Percentiles rank a stretch among this genome's conserved stretches.
phyloP scores from a whole-genome alignment of 2,797 vertebrate genomes.

The Limnodromus scolopaceus region DNA sequence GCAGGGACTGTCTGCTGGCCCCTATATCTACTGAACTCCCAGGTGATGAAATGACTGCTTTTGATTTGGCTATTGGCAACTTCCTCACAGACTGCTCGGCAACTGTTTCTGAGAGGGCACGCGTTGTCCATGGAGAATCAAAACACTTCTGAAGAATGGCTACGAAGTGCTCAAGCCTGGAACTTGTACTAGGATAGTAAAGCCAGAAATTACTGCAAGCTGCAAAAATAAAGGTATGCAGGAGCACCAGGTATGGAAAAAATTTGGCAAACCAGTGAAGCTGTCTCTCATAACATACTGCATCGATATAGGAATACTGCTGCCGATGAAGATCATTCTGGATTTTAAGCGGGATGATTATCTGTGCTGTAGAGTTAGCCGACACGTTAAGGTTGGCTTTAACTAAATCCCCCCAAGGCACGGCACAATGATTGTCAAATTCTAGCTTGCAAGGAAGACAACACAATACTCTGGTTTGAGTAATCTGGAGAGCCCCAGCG shows the following conservation, averaged over 20 bases:
- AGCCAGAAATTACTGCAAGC: slow-evolving; percentile 88
- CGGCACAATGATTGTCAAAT: slow-evolving; percentile 79
- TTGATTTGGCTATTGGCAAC: slow-evolving; percentile 74
- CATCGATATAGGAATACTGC: slow-evolving; percentile 85
- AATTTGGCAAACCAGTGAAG: slow-evolving; percentile 87
- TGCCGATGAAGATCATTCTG: slow-evolving; percentile 83
- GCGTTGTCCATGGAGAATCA: slow-evolving; percentile 85
- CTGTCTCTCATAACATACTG: slow-evolving; percentile 83
- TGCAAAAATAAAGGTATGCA: slow-evolving; percentile 84
- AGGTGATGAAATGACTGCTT: slow-evolving; percentile 67
- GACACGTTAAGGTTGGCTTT: slow-evolving; percentile 72
- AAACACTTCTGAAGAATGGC: slow-evolving; percentile 86
- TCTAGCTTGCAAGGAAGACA: slow-evolving; percentile 86
- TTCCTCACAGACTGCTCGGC: slow-evolving; percentile 79
- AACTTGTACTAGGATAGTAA: slow-evolving; percentile 84
- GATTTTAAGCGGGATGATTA: slow-evolving; percentile 72
- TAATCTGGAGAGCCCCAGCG: slow-evolving; percentile 83
- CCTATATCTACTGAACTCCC: slow-evolving; percentile 71
- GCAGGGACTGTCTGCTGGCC: slow-evolving; percentile 74
- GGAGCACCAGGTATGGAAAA: slow-evolving; percentile 84
- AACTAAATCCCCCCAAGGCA: slow-evolving; percentile 81
- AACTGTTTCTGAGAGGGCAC: slow-evolving; percentile 84
- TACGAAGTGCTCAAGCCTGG: slow-evolving; percentile 84
- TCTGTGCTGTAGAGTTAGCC: not conserved
- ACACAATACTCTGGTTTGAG: slow-evolving; percentile 84